Evolutionary conservation across 2,888 invertebrate genomes (phyloP).

Genomic region (Plebejus anna): DNA sequence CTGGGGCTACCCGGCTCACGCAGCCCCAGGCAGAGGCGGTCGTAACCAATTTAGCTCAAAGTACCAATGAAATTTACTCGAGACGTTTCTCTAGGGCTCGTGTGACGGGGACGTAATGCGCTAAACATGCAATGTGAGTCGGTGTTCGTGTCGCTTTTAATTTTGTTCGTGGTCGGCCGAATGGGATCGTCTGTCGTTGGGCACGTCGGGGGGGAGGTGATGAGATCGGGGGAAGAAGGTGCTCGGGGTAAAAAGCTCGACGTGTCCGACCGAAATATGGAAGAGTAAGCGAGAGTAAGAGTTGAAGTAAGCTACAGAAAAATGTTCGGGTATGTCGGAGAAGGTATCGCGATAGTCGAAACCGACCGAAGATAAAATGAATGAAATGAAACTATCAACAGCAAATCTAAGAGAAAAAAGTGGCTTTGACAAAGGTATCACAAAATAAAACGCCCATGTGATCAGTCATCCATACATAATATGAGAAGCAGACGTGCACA

Average conservation of each 20-base stretch:
- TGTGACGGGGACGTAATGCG: constrained; percentile 75
- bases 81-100: constrained; percentile 73
- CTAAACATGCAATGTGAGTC: constrained; percentile 78
- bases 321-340: constrained; percentile 57
- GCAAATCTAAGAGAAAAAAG: constrained; percentile 76
- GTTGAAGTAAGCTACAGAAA: constrained; percentile 62
- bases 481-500: constrained; percentile 72
- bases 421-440: constrained; percentile 79
- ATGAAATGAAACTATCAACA: constrained; percentile 78
- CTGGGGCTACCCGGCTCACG: constrained; percentile 54
- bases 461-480: constrained; percentile 57
- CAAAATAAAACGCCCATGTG: constrained; percentile 79
- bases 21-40: constrained; percentile 66
- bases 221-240: constrained; percentile 57
- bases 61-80: constrained; percentile 65
- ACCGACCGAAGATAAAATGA: constrained; percentile 52
- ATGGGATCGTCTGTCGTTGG: constrained; percentile 50
- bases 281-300: constrained; percentile 65
- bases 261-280: constrained; percentile 61
- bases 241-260: constrained; percentile 69
- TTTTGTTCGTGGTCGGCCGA: constrained; percentile 60
- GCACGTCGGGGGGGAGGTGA: constrained; percentile 54
- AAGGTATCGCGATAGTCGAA: constrained; percentile 70
- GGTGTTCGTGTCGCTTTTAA: constrained; percentile 62
- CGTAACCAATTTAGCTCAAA: constrained; percentile 59